Percentiles rank a stretch among this genome's conserved stretches.
These are phyloP conservation scores for Hypsibius dujardini DNA, from an alignment of 1,140 invertebrate species.

Conservation along the genomic window DNA sequence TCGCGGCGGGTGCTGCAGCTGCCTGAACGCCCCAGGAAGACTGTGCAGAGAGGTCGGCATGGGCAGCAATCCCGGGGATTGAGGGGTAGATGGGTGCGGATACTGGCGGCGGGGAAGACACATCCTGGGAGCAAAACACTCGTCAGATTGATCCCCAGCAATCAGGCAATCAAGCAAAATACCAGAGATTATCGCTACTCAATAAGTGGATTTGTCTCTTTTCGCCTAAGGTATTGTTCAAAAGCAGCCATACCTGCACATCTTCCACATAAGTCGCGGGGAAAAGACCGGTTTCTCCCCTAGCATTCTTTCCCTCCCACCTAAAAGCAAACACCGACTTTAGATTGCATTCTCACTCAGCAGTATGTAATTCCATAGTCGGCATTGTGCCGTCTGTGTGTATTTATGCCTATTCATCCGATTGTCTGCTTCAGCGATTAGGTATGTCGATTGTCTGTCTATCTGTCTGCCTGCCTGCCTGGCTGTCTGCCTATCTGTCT, in stretches of 20 bases:
- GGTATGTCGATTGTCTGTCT: too few relatives aligned
- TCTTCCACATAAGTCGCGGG: slow-evolving; percentile 73
- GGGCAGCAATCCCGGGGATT: neutral
- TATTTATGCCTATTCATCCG: too few relatives aligned
- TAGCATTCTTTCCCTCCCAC: slow-evolving; percentile 68
- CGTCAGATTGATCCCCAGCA: neutral
- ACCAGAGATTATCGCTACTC: neutral
- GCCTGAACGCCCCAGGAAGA: slow-evolving; percentile 17
- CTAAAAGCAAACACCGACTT: neutral
- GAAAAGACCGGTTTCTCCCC: slow-evolving; percentile 64
- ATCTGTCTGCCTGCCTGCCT: too few relatives aligned
- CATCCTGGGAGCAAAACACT: neutral
- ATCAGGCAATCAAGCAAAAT: neutral
- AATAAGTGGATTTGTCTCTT: neutral
- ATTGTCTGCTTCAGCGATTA: too few relatives aligned
- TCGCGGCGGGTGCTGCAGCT: slow-evolving; percentile 25
- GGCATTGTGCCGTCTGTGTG: too few relatives aligned
- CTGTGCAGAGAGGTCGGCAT: neutral
- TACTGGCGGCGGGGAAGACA: neutral
- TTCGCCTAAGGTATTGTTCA: neutral
- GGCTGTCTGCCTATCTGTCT: too few relatives aligned
- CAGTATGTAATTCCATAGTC: too few relatives aligned
- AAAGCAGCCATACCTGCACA: slow-evolving; percentile 17
- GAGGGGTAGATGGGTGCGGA: neutral
- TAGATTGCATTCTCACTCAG: too few relatives aligned